Evolutionary conservation across 2,888 invertebrate species (phyloP).

Genomic region (Eupithecia dodoneata): DNA sequence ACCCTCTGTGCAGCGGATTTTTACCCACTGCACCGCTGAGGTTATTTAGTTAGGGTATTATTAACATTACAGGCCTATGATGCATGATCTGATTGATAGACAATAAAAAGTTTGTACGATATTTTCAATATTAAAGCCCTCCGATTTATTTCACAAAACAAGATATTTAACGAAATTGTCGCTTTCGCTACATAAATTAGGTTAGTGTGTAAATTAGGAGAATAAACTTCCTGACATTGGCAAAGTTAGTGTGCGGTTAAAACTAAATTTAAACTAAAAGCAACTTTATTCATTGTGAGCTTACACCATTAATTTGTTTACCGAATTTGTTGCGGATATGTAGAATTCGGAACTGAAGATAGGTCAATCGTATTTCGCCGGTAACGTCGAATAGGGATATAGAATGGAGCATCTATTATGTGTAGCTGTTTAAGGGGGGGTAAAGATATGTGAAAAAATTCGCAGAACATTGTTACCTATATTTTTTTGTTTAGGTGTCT

Average conservation of each 20-base stretch:
- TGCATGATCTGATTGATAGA: neutral
- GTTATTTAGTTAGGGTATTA: neutral
- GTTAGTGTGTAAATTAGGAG: conserved; percentile 19
- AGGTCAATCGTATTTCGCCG: no score
- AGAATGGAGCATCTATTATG: no score
- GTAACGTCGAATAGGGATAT: no score
- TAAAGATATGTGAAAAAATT: no score
- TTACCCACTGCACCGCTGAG: neutral
- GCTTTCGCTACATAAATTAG: neutral
- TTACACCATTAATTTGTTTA: neutral
- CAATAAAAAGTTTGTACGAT: neutral
- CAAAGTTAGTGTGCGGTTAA: conserved; percentile 20
- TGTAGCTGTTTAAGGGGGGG: no score
- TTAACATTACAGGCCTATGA: neutral
- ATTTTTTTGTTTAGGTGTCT: no score
- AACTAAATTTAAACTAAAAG: conserved; percentile 20
- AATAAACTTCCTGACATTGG: conserved; percentile 23
- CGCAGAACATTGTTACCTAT: no score
- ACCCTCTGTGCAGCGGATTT: neutral
- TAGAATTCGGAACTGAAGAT: neutral
- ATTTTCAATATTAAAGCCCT: neutral
- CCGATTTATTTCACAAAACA: neutral
- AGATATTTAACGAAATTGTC: conserved; percentile 5
- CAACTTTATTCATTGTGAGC: neutral
- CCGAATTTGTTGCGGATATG: neutral